phyloP scores from a whole-genome alignment of 2,797 vertebrate genomes.

The Rallus crepitans region DNA sequence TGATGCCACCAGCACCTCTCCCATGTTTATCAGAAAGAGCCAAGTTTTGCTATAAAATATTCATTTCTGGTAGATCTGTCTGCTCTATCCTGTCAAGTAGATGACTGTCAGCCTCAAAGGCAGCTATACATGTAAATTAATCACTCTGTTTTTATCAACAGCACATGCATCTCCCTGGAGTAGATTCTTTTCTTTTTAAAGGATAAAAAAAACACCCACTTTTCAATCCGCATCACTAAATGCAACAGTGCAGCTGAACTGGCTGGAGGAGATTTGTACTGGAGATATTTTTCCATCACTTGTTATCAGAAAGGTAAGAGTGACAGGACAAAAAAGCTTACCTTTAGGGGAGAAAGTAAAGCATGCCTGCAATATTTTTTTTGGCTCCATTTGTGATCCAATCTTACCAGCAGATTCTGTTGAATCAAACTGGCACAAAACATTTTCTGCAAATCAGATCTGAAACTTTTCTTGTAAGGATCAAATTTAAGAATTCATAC shows the following conservation, averaged over 20 bases:
- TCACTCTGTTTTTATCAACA: constrained; percentile 3
- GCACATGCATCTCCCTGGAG: background rate
- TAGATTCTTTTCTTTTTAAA: background rate
- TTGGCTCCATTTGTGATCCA: background rate
- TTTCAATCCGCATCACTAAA: background rate
- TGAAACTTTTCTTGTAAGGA: background rate
- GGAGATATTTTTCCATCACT: background rate
- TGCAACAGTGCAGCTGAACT: background rate
- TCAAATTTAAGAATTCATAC: background rate
- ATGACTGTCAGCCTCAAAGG: constrained; percentile 43
- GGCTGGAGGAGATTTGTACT: background rate
- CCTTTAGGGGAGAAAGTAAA: background rate
- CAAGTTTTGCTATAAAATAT: constrained; percentile 65
- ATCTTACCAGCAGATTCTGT: background rate
- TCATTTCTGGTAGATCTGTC: constrained; percentile 26
- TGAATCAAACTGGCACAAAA: background rate
- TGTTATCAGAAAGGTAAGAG: background rate
- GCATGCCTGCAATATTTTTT: background rate
- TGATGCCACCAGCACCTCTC: background rate
- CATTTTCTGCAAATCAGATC: background rate
- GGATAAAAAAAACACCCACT: background rate
- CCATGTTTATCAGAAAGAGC: constrained; percentile 29
- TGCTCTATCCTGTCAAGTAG: constrained; percentile 33
- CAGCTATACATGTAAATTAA: constrained; percentile 54
- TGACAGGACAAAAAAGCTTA: background rate